phyloP scores from a whole-genome alignment of 1,140 invertebrate species.

The Lithobius niger region DNA sequence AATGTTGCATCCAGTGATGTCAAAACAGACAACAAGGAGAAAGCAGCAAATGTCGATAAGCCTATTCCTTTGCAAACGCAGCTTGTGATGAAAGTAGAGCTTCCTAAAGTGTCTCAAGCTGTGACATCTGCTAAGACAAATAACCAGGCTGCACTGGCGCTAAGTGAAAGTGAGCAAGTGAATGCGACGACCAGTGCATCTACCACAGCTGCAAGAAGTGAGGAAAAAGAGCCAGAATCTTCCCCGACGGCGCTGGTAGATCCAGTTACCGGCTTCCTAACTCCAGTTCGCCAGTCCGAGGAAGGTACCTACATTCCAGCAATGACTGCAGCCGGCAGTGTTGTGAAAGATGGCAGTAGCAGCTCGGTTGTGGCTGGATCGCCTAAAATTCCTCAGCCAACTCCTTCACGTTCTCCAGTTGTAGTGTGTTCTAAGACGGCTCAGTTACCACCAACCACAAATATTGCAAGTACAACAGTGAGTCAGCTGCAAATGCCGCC shows the following conservation, averaged over 20 bases:
- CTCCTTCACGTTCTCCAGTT: neutral
- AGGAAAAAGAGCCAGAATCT: conserved; percentile 2
- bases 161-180: conserved; percentile 2
- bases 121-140: neutral
- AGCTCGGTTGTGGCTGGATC: neutral
- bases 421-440: neutral
- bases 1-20: no score
- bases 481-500: neutral
- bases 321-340: conserved; percentile 12
- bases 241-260: conserved; percentile 46
- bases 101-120: conserved; percentile 17
- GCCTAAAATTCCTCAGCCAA: neutral
- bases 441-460: no score
- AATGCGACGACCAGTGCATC: neutral
- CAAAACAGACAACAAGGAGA: neutral
- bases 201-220: neutral
- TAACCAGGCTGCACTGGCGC: neutral
- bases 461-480: no score
- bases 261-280: conserved; percentile 58
- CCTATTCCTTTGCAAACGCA: neutral
- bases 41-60: neutral
- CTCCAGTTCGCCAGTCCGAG: conserved; percentile 43
- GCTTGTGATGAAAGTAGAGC: conserved; percentile 23
- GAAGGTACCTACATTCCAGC: conserved; percentile 55
- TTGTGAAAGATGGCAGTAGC: no score